Percentiles rank a stretch among this genome's conserved stretches.
phyloP scores from a whole-genome alignment of 2,113 vertebrate species.

The Collichthys lucidus region DNA sequence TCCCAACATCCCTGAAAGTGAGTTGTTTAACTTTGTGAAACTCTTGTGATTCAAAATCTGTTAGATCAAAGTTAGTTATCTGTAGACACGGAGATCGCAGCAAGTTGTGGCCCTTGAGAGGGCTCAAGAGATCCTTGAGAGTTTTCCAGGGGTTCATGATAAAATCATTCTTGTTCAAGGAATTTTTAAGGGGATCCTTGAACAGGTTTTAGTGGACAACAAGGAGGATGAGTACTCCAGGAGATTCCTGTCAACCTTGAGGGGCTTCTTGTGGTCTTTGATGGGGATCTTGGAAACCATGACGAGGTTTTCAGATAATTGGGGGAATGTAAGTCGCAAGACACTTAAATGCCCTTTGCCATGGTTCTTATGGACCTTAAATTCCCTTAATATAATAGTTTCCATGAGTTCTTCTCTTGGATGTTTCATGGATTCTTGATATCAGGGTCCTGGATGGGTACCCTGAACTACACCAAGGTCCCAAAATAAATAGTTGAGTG shows the following conservation, averaged over 20 bases:
- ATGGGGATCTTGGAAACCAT: neutral
- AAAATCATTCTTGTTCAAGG: neutral
- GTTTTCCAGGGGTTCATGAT: neutral
- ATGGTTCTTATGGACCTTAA: neutral
- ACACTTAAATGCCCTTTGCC: neutral
- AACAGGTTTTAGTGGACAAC: neutral
- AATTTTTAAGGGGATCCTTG: neutral
- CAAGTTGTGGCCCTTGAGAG: neutral
- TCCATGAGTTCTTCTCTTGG: neutral
- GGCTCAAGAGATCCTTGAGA: neutral
- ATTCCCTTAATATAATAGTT: neutral
- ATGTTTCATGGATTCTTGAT: neutral
- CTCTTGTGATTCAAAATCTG: too few species aligned
- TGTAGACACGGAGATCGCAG: neutral
- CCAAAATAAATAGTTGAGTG: too few species aligned
- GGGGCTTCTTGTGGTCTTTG: neutral
- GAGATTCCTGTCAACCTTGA: neutral
- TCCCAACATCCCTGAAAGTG: constrained; percentile 80
- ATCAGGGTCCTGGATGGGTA: neutral
- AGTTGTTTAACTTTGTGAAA: constrained; percentile 2
- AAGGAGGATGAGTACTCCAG: neutral
- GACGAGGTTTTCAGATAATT: neutral
- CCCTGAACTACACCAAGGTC: too few species aligned
- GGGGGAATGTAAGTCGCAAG: neutral
- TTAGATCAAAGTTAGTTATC: too few species aligned